Conservation (phyloP, 2,113 vertebrate species). For the Rissa tridactyla region DNA sequence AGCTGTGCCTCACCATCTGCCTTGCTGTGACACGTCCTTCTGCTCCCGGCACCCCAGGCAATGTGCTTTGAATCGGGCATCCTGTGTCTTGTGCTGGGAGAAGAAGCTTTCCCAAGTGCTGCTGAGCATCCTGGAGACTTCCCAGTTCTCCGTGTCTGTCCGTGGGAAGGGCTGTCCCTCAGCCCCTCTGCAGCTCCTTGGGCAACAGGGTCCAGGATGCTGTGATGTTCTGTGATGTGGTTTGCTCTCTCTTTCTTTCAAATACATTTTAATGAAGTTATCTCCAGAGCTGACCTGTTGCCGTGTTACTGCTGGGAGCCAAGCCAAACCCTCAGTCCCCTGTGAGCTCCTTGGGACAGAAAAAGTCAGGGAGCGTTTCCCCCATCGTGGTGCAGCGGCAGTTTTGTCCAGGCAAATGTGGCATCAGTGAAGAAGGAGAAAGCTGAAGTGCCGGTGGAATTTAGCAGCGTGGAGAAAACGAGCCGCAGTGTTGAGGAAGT, state of each 20-base stretch:
- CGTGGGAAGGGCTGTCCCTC: background rate
- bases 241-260: background rate
- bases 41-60: background rate
- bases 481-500: background rate
- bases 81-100: background rate
- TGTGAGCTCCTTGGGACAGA: background rate
- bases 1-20: background rate
- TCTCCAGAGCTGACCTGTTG: background rate
- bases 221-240: background rate
- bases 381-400: too few relatives aligned
- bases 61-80: accelerated
- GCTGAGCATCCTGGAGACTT: background rate
- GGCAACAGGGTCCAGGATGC: background rate
- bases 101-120: background rate
- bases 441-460: background rate
- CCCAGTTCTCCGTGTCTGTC: background rate
- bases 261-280: background rate
- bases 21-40: background rate
- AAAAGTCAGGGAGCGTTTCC: background rate
- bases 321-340: background rate
- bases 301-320: background rate
- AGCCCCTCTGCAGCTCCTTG: background rate
- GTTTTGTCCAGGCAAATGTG: background rate
- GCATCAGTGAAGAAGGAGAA: background rate
- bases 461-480: background rate